Base-by-base conservation (phyloP, 2,888 invertebrate species). In the Drosophila infuscata region DNA sequence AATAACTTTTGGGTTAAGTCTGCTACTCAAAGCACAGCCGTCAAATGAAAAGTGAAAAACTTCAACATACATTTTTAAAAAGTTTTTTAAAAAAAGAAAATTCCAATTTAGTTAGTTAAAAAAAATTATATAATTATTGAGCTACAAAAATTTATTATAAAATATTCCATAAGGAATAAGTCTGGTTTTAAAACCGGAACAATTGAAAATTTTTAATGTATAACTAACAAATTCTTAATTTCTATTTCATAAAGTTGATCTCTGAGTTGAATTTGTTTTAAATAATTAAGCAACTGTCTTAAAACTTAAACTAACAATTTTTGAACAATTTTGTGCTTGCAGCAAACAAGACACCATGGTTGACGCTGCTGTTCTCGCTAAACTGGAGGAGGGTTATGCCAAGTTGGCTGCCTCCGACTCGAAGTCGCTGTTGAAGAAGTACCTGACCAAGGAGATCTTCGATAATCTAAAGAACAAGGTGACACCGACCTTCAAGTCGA, bases 401-500 rank as follows among this genome's bases (percentile, higher is more conserved):
- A 98, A 97, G 94, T 95, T 98, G 92, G 95, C 95, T 90, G 96
- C 95, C 88, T 97, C 97, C 77, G 97, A 98, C 94, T 98, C 98
- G 94, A 98, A 98, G 94, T 99, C 98, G 74, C 95, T 99, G 94
- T 94, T 99, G 95, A 99, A 99, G 95, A 99, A 99, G 94, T 97
- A 97, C 95, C 95, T 98, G 91, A 97, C 97, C 93, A 96, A 96
- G 94, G 97, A 98, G 92, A 94, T 98, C 74, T 98, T 98, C 94
- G 98, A 99, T 92, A 95, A 95, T 91, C 95, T 98, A 81, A 99
- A 99, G 95, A 96, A 95, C 94, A 96, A 97, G 95, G 98, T 98
- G 94, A 98, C 98, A 77, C 93, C 93, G 79, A 96, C 96, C 83
- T 98, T 99, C 93, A 98, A 98, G 89, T 98, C 98, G 74, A 97